Base-by-base conservation (phyloP, 2,888 invertebrate species). In the Hoplodrina ambigua region DNA sequence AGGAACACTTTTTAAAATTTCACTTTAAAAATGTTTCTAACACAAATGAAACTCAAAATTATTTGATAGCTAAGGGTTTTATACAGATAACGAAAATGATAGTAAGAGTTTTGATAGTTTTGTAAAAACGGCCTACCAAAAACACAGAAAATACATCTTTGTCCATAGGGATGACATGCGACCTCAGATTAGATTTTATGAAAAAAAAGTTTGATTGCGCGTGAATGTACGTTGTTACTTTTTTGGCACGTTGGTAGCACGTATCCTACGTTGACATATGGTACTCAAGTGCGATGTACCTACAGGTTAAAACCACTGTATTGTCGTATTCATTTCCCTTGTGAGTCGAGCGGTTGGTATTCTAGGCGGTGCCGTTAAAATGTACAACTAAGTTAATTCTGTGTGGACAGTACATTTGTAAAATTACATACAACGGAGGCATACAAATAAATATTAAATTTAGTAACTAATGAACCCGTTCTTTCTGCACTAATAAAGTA, bases 251-350 rank as follows among this genome's bases (percentile, higher is more conserved):
- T 25, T 15, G 11, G 11, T n/a, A 33, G 41, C 15, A 5, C 3
- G 41, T 8, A 13, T 33, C 33, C 37, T n/a, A 30, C 3, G 17
- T 56, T 25, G 8, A 52, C 41, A 46, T 15, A 17, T 41, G 13
- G 11, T 71, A 72, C 37, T 7, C 5, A 44, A 44, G 15, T 67
- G 13, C 13, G 11, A 41, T 41, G 41, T 41, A 41, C 41, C 11
- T 41, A 52, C 54, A 63, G 49, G 58, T 69, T 56, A 65, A 67
- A 67, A n/a, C 46, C 53, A 19, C n/a, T 52, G 61, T 62, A 61
- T 49, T 64, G 63, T 71, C 30, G 53, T 71, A 74, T 77, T 80
- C 58, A 80, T 80, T 80, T 80, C 80, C 80, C 81, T 37, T 4
- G 78, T 6, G 74, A 52, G 33, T 59, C 6, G 15, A 53, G 60